Percentiles rank a stretch among this genome's conserved stretches.
Conservation (phyloP, 2,113 vertebrate species). For the Melanerpes aurifrons region DNA sequence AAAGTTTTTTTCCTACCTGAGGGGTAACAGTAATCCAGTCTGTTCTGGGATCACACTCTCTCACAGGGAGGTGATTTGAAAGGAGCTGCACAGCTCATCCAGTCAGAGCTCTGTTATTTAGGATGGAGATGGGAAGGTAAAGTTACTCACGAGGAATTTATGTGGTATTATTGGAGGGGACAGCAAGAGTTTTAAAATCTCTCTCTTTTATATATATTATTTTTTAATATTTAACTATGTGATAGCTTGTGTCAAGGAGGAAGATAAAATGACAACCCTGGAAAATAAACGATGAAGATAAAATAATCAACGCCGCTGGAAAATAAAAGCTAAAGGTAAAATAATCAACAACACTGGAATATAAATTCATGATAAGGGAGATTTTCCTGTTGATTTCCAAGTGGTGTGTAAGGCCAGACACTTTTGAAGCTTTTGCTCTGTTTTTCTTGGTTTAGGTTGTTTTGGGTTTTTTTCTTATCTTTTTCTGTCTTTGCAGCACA, state of each 20-base stretch:
- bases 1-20: neutral
- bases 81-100: neutral
- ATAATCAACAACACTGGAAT: too few species aligned
- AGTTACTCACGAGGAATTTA: neutral
- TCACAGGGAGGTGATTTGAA: neutral
- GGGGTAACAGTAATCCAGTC: neutral
- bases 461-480: neutral
- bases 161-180: neutral
- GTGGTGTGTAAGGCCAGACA: fast-evolving
- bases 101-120: neutral
- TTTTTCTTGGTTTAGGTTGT: too few species aligned
- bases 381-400: neutral
- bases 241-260: neutral
- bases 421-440: neutral
- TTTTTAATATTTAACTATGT: too few species aligned
- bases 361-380: neutral
- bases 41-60: neutral
- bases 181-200: neutral
- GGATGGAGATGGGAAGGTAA: neutral
- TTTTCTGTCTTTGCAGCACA: neutral
- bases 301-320: too few species aligned
- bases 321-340: neutral
- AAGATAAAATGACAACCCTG: neutral
- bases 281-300: neutral
- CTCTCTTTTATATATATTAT: neutral